Percentiles rank a stretch among this genome's conserved stretches.
phyloP scores from a whole-genome alignment of 2,113 vertebrate genomes.

The Haliaeetus leucogaster region DNA sequence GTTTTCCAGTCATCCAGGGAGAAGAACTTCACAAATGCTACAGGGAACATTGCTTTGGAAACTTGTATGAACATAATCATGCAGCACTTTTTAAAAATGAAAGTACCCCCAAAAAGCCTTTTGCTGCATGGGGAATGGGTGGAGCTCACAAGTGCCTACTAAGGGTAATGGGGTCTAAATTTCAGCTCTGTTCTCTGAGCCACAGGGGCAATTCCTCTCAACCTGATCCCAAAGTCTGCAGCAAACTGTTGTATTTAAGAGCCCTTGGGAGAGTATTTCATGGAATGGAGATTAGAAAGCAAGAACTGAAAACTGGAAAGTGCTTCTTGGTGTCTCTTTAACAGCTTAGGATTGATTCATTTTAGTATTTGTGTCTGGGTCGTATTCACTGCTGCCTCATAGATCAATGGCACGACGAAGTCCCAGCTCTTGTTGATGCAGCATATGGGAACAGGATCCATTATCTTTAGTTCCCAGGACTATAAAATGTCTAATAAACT shows the following conservation, averaged over 20 bases:
- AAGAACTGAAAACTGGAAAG: conserved; percentile 21
- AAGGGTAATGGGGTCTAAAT: background rate
- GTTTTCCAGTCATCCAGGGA: background rate
- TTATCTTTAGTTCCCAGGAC: conserved; percentile 64
- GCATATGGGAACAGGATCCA: conserved; percentile 36
- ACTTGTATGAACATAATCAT: background rate
- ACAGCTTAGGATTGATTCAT: conserved; percentile 36
- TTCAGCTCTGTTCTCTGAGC: background rate
- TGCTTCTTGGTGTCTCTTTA: conserved; percentile 5
- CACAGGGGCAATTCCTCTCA: background rate
- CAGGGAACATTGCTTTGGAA: background rate
- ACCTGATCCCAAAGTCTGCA: background rate
- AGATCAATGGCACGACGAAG: conserved; percentile 19
- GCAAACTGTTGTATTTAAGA: conserved; percentile 21
- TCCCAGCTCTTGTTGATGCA: conserved; percentile 48
- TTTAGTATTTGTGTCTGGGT: conserved; percentile 17
- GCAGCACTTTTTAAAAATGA: background rate
- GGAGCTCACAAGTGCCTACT: background rate
- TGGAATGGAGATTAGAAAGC: conserved; percentile 21
- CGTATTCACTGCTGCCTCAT: background rate
- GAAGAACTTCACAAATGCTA: background rate
- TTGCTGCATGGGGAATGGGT: background rate
- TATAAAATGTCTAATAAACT: conserved; percentile 68
- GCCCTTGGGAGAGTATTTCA: background rate
- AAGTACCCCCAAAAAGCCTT: background rate